phyloP scores from a whole-genome alignment of 1,140 invertebrate genomes.

The Drosophila virilis region DNA sequence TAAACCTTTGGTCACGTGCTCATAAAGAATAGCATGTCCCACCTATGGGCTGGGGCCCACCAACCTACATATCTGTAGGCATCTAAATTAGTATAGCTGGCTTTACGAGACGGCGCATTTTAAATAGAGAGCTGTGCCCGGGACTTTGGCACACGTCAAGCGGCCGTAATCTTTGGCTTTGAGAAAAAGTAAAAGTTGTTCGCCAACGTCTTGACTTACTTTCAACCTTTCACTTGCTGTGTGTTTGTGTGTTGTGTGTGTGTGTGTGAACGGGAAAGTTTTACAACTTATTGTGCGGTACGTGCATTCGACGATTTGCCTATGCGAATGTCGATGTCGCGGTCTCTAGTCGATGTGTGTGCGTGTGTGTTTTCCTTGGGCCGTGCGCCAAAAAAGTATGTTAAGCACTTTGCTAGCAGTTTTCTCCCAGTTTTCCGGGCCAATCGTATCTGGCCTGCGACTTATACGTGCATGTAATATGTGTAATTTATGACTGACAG shows the following conservation, averaged over 20 bases:
- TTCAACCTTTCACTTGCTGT: slow-evolving; percentile 64
- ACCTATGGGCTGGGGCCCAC: background rate
- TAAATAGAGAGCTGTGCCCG: slow-evolving; percentile 10
- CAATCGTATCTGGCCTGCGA: slow-evolving; percentile 67
- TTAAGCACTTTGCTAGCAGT: slow-evolving; percentile 74
- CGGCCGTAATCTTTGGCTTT: slow-evolving; percentile 53
- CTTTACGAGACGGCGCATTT: slow-evolving; percentile 10
- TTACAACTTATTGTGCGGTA: slow-evolving; percentile 64
- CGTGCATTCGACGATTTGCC: slow-evolving; percentile 70
- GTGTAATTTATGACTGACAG: slow-evolving; percentile 79
- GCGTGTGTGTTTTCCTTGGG: slow-evolving; percentile 31
- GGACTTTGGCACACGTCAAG: slow-evolving; percentile 34
- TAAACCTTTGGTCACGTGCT: slow-evolving; percentile 32
- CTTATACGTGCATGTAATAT: slow-evolving; percentile 82
- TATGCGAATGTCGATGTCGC: slow-evolving; percentile 38
- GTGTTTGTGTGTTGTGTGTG: slow-evolving; percentile 1
- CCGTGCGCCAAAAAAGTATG: slow-evolving; percentile 72
- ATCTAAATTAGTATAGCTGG: slow-evolving; percentile 33
- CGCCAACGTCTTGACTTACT: slow-evolving; percentile 69
- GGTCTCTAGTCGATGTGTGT: slow-evolving; percentile 18
- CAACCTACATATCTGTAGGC: slow-evolving; percentile 30
- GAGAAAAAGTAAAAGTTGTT: slow-evolving; percentile 63
- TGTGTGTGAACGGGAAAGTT: slow-evolving; percentile 43
- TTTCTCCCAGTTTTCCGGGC: slow-evolving; percentile 57
- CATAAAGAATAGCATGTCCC: background rate